Evolutionary conservation across 2,113 vertebrate genomes (phyloP).

Genomic region (Cochlearius cochlearius): DNA sequence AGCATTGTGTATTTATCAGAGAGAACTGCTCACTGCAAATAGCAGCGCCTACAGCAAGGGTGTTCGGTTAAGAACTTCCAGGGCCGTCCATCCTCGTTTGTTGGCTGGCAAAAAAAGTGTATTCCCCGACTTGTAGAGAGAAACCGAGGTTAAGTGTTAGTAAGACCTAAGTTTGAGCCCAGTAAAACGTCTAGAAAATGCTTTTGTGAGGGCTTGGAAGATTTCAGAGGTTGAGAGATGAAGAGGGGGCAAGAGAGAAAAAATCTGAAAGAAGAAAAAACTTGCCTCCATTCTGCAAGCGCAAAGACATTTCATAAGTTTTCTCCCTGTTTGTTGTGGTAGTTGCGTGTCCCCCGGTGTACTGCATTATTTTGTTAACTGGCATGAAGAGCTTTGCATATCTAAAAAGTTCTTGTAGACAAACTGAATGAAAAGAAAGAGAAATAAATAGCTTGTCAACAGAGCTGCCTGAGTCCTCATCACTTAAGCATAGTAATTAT

Average conservation of each 20-base stretch:
- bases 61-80: background rate
- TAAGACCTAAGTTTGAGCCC: background rate
- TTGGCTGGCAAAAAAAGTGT: background rate
- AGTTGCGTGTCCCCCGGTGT: background rate
- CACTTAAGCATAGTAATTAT: constrained; percentile 16
- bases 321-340: background rate
- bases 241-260: background rate
- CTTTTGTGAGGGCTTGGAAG: background rate
- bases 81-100: background rate
- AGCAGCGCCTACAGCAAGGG: background rate
- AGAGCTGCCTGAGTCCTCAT: background rate
- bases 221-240: background rate
- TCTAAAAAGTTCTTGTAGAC: background rate
- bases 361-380: background rate
- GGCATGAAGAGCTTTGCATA: background rate
- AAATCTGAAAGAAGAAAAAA: background rate
- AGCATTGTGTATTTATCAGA: background rate
- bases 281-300: background rate
- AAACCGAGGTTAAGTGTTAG: background rate
- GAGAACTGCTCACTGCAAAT: background rate
- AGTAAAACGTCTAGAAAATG: background rate
- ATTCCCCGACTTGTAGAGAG: background rate
- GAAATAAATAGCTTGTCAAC: constrained; percentile 1
- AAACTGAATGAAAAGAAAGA: background rate
- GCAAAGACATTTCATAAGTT: background rate